Evolutionary conservation across 2,113 vertebrate species (phyloP).

Genomic region (Phaethon lepturus): DNA sequence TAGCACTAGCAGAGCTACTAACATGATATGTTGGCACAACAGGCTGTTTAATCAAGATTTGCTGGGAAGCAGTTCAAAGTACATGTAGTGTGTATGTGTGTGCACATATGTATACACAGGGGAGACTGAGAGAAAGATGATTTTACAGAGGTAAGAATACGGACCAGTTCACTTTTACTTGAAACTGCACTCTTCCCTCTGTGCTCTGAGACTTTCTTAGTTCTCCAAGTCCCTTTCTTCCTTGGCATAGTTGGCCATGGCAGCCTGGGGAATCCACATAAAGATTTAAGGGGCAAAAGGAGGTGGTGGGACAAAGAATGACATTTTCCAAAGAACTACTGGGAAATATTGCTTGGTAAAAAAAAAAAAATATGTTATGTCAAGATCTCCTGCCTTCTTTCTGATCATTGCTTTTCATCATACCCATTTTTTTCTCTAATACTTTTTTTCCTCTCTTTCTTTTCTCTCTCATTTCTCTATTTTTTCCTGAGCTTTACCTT

Average conservation of each 20-base stretch:
- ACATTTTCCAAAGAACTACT: background rate
- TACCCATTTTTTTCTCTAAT: background rate
- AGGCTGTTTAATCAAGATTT: background rate
- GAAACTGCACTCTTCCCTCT: background rate
- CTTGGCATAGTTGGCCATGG: background rate
- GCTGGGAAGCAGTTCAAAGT: background rate
- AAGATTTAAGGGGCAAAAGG: background rate
- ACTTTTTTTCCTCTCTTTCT: fast-evolving
- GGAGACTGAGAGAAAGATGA: background rate
- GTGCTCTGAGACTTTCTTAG: background rate
- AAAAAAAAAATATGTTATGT: background rate
- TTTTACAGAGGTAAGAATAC: background rate
- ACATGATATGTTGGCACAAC: background rate
- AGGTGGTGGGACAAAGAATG: background rate
- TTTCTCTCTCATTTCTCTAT: background rate
- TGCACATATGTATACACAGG: background rate
- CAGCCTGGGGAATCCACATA: background rate
- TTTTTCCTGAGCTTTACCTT: background rate
- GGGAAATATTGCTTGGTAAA: background rate
- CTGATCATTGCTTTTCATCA: background rate
- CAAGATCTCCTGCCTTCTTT: background rate
- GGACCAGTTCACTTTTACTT: background rate
- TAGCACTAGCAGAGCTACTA: background rate
- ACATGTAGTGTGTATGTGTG: fast-evolving
- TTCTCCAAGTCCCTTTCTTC: background rate